A percentile compares a stretch with the other conserved stretches of the same genome.
These are phyloP conservation scores for Platypus cylindrus DNA, from an alignment of 2,888 invertebrate genomes.

Conservation along the genomic window DNA sequence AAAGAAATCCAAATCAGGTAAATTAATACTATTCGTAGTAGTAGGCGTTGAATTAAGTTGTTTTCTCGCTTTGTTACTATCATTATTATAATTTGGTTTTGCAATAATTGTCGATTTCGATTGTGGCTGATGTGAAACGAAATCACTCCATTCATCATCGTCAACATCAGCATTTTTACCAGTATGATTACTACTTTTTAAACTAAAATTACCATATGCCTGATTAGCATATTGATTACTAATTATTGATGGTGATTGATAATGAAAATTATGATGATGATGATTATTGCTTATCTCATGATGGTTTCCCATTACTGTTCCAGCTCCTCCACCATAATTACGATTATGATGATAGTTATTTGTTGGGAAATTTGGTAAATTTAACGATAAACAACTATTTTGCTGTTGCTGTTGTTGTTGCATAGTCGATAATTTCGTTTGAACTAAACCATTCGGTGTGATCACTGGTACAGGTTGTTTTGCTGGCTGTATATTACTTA, in stretches of 20 bases:
- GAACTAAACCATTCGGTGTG: slow-evolving; percentile 30
- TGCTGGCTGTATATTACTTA: slow-evolving; percentile 28
- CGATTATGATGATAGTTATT: slow-evolving; percentile 11
- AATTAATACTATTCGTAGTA: no score
- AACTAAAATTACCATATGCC: slow-evolving; percentile 13
- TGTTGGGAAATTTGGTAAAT: slow-evolving; percentile 11
- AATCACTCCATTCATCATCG: slow-evolving; percentile 45
- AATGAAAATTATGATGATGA: slow-evolving; percentile 10
- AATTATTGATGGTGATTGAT: slow-evolving; percentile 25
- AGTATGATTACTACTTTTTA: slow-evolving; percentile 1
- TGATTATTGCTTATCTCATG: slow-evolving; percentile 8
- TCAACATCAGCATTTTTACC: slow-evolving; percentile 16
- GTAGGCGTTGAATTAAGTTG: no score
- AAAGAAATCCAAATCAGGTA: slow-evolving; percentile 44
- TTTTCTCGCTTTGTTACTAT: no score
- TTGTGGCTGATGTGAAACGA: slow-evolving; percentile 40
- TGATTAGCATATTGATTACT: slow-evolving; percentile 27
- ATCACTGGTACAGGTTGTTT: slow-evolving; percentile 32
- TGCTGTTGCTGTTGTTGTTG: no score
- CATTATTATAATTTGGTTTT: no score
- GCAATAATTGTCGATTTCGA: no score
- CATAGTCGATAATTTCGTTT: slow-evolving; percentile 29
- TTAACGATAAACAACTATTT: slow-evolving; percentile 8
- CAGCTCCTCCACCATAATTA: slow-evolving; percentile 9
- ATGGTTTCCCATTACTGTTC: no score